These are phyloP conservation scores for Catostylus mosaicus DNA, from an alignment of 30 jellyfish, hydroid and myxozoan genomes.

Conservation along the genomic window DNA sequence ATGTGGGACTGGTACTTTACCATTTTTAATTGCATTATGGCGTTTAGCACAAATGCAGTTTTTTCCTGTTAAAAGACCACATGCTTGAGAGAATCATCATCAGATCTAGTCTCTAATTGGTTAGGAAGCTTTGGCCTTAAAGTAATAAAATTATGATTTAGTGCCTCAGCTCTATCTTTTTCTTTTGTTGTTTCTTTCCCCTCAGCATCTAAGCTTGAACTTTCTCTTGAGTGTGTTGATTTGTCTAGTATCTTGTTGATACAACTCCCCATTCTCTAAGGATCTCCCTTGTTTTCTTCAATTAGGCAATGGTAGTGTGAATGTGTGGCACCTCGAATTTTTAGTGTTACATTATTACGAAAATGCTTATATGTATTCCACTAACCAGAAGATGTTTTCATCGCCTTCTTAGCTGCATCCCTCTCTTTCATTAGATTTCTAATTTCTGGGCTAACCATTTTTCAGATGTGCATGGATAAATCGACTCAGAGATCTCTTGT, in stretches of 20 bases:
- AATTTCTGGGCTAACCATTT: conserved; percentile 19
- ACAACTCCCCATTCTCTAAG: conserved; percentile 11
- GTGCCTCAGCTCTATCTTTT: conserved; percentile 48
- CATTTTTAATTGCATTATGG: conserved; percentile 19
- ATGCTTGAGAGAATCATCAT: conserved; percentile 35
- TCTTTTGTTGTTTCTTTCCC: conserved; percentile 30
- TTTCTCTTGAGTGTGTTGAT: conserved; percentile 16
- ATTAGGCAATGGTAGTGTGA: conserved; percentile 3
- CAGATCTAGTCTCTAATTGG: conserved; percentile 5
- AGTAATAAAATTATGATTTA: conserved; percentile 4
- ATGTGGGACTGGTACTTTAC: conserved; percentile 17
- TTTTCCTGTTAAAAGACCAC: neutral
- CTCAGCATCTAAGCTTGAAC: conserved; percentile 30
- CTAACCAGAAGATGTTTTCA: conserved; percentile 27
- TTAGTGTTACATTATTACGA: conserved; percentile 15
- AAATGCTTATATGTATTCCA: conserved; percentile 19
- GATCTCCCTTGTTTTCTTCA: too few species aligned
- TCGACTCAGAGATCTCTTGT: conserved; percentile 33
- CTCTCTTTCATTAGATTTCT: conserved; percentile 39
- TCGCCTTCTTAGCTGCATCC: conserved; percentile 30
- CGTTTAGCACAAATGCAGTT: conserved; percentile 5
- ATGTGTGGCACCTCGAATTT: neutral
- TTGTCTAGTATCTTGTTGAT: conserved; percentile 26
- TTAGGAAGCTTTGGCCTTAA: conserved; percentile 31
- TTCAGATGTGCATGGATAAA: neutral